Evolutionary conservation across 2,797 vertebrate genomes (phyloP).

Genomic region (Cuniculus paca): DNA sequence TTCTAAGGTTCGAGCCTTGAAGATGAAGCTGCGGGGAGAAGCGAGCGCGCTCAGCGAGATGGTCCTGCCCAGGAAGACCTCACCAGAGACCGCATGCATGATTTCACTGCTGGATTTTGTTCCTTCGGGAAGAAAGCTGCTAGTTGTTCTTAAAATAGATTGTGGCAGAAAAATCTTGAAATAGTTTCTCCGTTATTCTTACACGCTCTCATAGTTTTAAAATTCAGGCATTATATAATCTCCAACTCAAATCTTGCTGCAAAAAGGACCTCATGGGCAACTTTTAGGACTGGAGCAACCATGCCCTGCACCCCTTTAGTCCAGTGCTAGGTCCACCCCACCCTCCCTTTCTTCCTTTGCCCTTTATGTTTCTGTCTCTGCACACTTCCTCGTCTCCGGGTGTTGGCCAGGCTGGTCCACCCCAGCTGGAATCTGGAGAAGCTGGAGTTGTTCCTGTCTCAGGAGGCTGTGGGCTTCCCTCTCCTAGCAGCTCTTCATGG

Average conservation of each 20-base stretch:
- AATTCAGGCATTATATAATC: background rate
- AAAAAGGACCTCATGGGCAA: background rate
- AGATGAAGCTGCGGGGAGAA: background rate
- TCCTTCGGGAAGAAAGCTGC: background rate
- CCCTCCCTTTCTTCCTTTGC: background rate
- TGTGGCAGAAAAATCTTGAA: conserved; percentile 48
- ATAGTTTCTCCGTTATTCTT: background rate
- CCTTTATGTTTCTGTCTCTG: background rate
- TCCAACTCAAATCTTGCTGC: background rate
- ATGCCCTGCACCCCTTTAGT: background rate
- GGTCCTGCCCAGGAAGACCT: background rate
- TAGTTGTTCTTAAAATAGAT: conserved; percentile 17
- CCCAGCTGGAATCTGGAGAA: background rate
- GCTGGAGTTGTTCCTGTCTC: background rate
- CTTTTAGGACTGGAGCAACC: background rate
- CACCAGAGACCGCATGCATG: background rate
- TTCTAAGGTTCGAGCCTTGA: background rate
- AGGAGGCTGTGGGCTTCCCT: background rate
- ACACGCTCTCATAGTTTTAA: background rate
- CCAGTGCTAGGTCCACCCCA: background rate
- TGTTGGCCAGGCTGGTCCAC: background rate
- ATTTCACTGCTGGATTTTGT: background rate
- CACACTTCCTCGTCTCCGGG: background rate
- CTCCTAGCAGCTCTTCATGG: background rate
- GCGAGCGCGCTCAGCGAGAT: background rate